phyloP scores from a whole-genome alignment of 2,888 invertebrate genomes.

The Meiosimyza decipiens region DNA sequence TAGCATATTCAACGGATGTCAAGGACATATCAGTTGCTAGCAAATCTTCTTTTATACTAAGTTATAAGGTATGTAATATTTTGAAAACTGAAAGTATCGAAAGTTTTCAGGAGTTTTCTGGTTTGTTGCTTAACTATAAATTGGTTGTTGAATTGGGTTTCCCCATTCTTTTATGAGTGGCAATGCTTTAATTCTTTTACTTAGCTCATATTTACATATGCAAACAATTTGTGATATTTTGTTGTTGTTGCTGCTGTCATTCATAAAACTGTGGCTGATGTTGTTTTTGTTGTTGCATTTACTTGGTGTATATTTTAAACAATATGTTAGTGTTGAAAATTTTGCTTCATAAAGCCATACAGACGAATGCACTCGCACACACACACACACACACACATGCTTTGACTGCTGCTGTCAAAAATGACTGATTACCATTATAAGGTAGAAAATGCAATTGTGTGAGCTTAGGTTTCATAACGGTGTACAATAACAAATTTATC shows the following conservation, averaged over 20 bases:
- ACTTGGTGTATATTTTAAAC: slow-evolving; percentile 2
- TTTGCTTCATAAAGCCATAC: neutral
- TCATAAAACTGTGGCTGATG: neutral
- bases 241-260: slow-evolving; percentile 13
- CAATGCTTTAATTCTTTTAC: neutral
- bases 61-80: too few relatives aligned
- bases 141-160: too few relatives aligned
- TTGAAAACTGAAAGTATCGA: too few relatives aligned
- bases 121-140: too few relatives aligned
- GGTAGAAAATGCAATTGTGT: slow-evolving; percentile 12
- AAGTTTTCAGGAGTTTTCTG: too few relatives aligned
- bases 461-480: slow-evolving; percentile 9
- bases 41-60: too few relatives aligned
- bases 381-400: neutral
- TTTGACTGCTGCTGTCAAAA: slow-evolving; percentile 18
- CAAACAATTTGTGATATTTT: slow-evolving; percentile 19
- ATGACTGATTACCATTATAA: slow-evolving; percentile 21
- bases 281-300: too few relatives aligned
- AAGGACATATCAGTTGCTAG: too few relatives aligned
- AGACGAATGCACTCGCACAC: too few relatives aligned
- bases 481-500: neutral
- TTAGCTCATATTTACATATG: slow-evolving; percentile 20
- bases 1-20: too few relatives aligned
- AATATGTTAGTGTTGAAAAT: slow-evolving; percentile 18
- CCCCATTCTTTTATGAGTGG: too few relatives aligned